phyloP scores from a whole-genome alignment of 1,140 invertebrate species.

The Contarinia nasturtii region DNA sequence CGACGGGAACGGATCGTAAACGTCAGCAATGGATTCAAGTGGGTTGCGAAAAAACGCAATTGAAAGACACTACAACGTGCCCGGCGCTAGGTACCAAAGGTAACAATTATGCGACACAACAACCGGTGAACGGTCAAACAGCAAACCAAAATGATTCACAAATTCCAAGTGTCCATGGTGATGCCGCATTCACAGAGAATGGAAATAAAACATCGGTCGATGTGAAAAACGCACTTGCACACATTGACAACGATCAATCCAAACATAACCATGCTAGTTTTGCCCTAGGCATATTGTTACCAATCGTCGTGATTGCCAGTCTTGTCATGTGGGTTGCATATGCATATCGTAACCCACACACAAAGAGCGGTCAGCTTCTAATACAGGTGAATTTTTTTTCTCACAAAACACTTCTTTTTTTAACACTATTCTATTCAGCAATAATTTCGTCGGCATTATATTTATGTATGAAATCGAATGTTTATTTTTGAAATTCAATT shows the following conservation, averaged over 20 bases:
- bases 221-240: too few relatives aligned
- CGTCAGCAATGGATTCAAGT: conserved; percentile 76
- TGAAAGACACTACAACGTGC: conserved; percentile 25
- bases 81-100: conserved; percentile 18
- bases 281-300: conserved; percentile 18
- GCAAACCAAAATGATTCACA: background rate
- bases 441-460: too few relatives aligned
- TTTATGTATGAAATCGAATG: too few relatives aligned
- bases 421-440: too few relatives aligned
- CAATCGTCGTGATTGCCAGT: conserved; percentile 21
- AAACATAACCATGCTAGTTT: conserved; percentile 10
- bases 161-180: too few relatives aligned
- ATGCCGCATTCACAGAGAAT: background rate
- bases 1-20: conserved; percentile 70
- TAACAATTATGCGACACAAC: conserved; percentile 12
- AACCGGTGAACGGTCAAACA: background rate
- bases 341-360: conserved; percentile 90
- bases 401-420: too few relatives aligned
- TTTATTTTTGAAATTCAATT: too few relatives aligned
- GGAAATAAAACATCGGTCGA: background rate
- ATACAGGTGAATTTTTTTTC: too few relatives aligned
- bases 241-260: background rate
- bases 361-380: conserved; percentile 82
- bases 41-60: conserved; percentile 41
- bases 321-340: conserved; percentile 65